Percentiles rank a stretch among this genome's conserved stretches.
phyloP scores from a whole-genome alignment of 2,888 invertebrate species.

The Acanthacorydalis orientalis region DNA sequence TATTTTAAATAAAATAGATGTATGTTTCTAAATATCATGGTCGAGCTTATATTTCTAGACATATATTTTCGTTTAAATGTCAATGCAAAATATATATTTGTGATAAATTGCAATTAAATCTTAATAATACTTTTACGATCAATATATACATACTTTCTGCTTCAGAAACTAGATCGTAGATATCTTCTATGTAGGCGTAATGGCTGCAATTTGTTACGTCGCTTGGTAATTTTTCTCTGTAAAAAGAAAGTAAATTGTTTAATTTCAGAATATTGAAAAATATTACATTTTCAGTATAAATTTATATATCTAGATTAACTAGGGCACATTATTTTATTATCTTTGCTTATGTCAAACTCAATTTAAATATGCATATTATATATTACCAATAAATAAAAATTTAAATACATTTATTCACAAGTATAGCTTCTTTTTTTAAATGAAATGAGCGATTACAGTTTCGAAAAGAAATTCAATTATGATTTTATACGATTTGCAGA shows the following conservation, averaged over 20 bases:
- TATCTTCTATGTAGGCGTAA: conserved; percentile 57
- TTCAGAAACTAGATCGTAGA: conserved; percentile 46
- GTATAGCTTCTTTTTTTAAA: no score
- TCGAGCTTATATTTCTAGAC: no score
- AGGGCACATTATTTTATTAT: not conserved
- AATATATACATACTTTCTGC: conserved; percentile 37
- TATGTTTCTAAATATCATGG: no score
- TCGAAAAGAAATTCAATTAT: no score
- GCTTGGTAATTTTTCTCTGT: conserved; percentile 44
- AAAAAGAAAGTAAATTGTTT: conserved; percentile 19
- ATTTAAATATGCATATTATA: not conserved
- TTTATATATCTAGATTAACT: no score
- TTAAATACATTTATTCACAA: not conserved
- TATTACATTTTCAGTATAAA: no score
- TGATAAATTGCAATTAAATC: not conserved
- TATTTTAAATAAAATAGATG: no score
- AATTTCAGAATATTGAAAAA: no score
- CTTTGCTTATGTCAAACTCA: not conserved
- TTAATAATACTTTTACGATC: not conserved
- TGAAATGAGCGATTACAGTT: no score
- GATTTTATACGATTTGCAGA: no score
- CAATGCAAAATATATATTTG: no score
- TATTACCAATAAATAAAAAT: not conserved
- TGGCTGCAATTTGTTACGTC: conserved; percentile 46
- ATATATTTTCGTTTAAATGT: no score